A percentile compares a stretch with the other conserved stretches of the same genome.
Conservation (phyloP, 2,888 invertebrate genomes). For the Ypsolopha scabrella region DNA sequence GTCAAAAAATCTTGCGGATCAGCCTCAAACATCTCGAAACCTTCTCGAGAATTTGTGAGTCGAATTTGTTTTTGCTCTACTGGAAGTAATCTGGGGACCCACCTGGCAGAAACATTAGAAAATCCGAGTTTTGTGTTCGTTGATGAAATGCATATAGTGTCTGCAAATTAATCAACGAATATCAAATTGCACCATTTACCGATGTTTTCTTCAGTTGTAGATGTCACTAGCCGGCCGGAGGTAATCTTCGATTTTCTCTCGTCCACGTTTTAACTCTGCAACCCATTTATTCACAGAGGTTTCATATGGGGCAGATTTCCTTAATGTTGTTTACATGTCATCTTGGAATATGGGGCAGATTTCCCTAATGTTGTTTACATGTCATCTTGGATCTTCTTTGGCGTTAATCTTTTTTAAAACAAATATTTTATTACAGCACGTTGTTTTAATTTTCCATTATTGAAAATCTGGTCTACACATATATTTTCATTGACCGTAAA, state of each 20-base stretch:
- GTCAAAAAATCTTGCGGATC: slow-evolving; percentile 8
- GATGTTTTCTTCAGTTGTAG: neutral
- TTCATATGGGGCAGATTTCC: too few relatives aligned
- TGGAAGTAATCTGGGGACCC: slow-evolving; percentile 10
- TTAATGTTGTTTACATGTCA: too few relatives aligned
- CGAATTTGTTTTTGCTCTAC: slow-evolving; percentile 9
- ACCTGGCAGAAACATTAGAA: slow-evolving; percentile 9
- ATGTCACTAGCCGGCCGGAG: neutral
- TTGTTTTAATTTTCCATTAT: too few relatives aligned
- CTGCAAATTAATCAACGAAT: neutral
- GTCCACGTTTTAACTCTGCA: neutral
- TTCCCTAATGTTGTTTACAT: too few relatives aligned
- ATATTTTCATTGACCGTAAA: too few relatives aligned
- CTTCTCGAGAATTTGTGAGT: slow-evolving; percentile 8
- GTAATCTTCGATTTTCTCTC: neutral
- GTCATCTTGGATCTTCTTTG: too few relatives aligned
- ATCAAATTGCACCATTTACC: neutral
- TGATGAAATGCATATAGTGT: slow-evolving; percentile 2
- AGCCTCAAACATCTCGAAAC: slow-evolving; percentile 10
- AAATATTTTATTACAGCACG: too few relatives aligned
- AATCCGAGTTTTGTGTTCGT: slow-evolving; percentile 10
- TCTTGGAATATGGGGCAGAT: too few relatives aligned
- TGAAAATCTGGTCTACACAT: too few relatives aligned
- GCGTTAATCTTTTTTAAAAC: too few relatives aligned
- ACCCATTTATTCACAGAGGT: too few relatives aligned